Evolutionary conservation across 1,140 invertebrate genomes (phyloP), one percentile per base, ranked within the genome.

Genomic region (Polypedilum vanderplanki): DNA sequence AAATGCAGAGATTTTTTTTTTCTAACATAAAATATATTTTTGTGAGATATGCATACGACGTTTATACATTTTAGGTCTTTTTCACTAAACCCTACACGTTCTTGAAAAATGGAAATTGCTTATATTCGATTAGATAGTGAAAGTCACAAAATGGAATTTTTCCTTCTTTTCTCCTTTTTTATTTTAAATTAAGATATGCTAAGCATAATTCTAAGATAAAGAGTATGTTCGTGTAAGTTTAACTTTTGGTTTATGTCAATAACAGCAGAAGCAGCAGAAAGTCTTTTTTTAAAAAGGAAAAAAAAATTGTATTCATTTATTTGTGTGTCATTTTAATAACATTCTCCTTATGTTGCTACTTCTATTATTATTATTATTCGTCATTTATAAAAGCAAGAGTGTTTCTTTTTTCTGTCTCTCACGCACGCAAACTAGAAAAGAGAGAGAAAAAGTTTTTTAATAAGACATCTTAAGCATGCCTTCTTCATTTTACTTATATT

Each of bases 51-150:
- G 24, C 24, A 33, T 33, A 33, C 24, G 24, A 57, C 46, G 46
- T n/a, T n/a, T n/a, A n/a, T n/a, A 33, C 24, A 33, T 33, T n/a
- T 33, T 33, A 33, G 24, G 24, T 33, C 24, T 33, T 33, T 33
- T 33, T 33, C 24, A 33, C 24, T 46, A 57, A 57, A 57, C 46
- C 24, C 12, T 22, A 20, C 65, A 70, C 65, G 65, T 70, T 70
- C 65, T 70, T 70, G 20, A 70, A 70, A 70, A 70, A 70, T 70
- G 65, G 65, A 70, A 70, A 70, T 70, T 70, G 65, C 65, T 70
- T n/a, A n/a, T n/a, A n/a, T 33, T 70, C 65, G 65, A 70, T 70
- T 70, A 70, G 65, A 70, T 70, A 70, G 65, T 67, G 64, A 67
- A 9, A 46, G 9, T 12, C 41, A 46, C 12, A 70, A 70, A 70